phyloP scores from a whole-genome alignment of 2,888 invertebrate genomes.

The Leucozona laternaria region DNA sequence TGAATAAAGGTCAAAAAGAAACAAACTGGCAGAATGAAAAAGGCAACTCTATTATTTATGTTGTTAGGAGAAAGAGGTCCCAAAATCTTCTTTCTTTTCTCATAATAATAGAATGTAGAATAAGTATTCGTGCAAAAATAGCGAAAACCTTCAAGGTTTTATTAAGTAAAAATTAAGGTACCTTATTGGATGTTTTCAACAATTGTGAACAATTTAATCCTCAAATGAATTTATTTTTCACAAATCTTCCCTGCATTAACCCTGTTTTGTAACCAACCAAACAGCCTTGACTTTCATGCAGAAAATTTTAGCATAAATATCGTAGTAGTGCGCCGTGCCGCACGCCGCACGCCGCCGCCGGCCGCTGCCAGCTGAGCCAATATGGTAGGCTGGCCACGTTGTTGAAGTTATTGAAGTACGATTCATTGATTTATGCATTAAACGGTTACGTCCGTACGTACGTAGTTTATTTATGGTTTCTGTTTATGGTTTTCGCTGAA shows the following conservation, averaged over 20 bases:
- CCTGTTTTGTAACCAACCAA: conserved; percentile 24
- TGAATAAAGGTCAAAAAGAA: no score
- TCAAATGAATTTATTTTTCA: neutral
- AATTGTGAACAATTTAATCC: neutral
- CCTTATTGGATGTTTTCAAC: no score
- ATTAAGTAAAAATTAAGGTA: no score
- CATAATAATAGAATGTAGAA: no score
- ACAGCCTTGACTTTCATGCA: conserved; percentile 74
- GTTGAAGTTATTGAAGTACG: conserved; percentile 3
- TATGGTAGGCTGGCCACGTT: conserved; percentile 22
- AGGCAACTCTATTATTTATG: no score
- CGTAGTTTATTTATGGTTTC: conserved; percentile 39
- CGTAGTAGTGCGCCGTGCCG: no score
- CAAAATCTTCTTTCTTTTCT: no score
- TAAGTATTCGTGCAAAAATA: no score
- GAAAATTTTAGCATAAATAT: conserved; percentile 59
- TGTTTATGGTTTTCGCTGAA: conserved; percentile 20
- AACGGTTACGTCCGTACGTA: conserved; percentile 62
- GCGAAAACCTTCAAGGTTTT: no score
- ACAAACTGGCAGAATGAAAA: no score
- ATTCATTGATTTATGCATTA: conserved; percentile 67
- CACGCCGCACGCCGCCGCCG: no score
- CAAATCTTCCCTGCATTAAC: neutral
- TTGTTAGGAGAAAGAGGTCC: no score
- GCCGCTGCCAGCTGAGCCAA: neutral